phyloP scores from a whole-genome alignment of 2,888 invertebrate species.

The Eudemis profundana region DNA sequence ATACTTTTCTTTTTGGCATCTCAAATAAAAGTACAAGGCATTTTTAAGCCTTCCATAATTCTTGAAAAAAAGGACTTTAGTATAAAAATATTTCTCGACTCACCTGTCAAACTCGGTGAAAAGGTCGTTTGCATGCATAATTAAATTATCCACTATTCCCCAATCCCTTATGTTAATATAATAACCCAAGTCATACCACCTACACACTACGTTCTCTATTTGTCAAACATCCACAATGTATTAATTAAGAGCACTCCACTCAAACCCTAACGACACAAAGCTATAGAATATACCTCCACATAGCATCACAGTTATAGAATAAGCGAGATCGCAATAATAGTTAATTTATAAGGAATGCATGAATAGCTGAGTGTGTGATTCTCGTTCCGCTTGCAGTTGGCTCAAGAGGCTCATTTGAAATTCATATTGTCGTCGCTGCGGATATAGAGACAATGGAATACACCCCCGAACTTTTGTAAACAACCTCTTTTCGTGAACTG shows the following conservation, averaged over 20 bases:
- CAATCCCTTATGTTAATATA: slow-evolving; percentile 37
- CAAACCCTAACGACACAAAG: slow-evolving; percentile 26
- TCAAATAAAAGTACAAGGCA: no score
- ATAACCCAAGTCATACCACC: slow-evolving; percentile 23
- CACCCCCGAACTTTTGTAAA: slow-evolving; percentile 23
- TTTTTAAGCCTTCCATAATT: no score
- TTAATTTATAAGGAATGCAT: slow-evolving; percentile 67
- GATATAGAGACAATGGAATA: slow-evolving; percentile 50
- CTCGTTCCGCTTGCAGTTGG: slow-evolving; percentile 59
- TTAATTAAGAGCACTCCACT: slow-evolving; percentile 35
- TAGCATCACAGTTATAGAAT: slow-evolving; percentile 31
- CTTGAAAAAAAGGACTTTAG: no score
- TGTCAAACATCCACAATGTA: slow-evolving; percentile 39
- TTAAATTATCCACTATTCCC: slow-evolving; percentile 31
- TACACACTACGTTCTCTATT: slow-evolving; percentile 27
- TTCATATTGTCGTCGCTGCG: slow-evolving; percentile 60
- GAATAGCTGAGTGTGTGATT: slow-evolving; percentile 65
- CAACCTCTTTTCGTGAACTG: slow-evolving; percentile 31
- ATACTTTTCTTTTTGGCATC: no score
- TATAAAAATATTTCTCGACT: no score
- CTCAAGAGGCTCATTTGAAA: slow-evolving; percentile 68
- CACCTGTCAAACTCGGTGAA: no score
- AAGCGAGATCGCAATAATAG: slow-evolving; percentile 51
- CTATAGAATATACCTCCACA: slow-evolving; percentile 4
- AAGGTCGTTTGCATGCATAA: slow-evolving; percentile 8